Conservation (phyloP, 2,113 vertebrate species). For the Proteles cristata region DNA sequence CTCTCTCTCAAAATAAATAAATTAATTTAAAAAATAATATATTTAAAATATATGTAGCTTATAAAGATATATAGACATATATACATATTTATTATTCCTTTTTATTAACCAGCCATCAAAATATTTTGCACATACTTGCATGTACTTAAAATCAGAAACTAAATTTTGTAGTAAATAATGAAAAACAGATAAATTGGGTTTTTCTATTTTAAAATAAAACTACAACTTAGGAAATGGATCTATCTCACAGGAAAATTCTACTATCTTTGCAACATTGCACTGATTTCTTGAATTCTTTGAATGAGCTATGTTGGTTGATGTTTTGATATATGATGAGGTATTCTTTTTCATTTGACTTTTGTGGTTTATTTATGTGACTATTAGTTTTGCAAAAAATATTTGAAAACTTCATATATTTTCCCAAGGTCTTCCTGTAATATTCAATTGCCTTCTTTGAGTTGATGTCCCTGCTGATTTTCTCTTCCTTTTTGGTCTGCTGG, state of each 20-base stretch:
- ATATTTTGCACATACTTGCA: neutral
- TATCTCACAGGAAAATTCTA: neutral
- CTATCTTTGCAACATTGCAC: neutral
- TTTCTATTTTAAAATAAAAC: slow-evolving; percentile 38
- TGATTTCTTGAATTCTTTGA: neutral
- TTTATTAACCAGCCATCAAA: neutral
- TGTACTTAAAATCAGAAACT: slow-evolving; percentile 1
- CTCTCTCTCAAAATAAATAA: neutral
- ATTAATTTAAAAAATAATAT: neutral
- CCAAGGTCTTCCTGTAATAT: neutral
- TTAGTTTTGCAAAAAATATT: slow-evolving; percentile 3
- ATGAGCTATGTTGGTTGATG: neutral
- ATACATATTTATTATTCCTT: neutral
- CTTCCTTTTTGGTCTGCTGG: neutral
- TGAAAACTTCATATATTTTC: neutral
- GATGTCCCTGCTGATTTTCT: neutral
- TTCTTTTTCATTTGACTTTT: neutral
- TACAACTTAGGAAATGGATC: neutral
- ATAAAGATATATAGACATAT: neutral
- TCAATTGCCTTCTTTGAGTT: neutral
- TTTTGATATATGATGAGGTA: neutral
- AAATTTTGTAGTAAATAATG: neutral
- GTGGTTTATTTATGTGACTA: neutral
- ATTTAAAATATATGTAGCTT: neutral
- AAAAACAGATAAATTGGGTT: neutral